A percentile compares a stretch with the other conserved stretches of the same genome.
Conservation (phyloP, 2,888 invertebrate species). For the Bruchidius siliquastri region DNA sequence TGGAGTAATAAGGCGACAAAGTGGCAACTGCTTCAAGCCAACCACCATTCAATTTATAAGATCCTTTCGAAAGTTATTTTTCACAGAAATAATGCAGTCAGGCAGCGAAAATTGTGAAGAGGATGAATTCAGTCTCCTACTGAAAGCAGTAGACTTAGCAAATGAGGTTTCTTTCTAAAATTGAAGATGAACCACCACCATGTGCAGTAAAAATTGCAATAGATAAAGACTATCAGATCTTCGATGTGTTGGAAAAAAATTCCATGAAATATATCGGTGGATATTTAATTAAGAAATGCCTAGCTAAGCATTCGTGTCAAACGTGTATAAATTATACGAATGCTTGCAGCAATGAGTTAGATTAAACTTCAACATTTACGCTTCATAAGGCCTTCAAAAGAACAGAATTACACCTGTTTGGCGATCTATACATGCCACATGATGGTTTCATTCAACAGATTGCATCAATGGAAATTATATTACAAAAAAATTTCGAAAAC, state of each 20-base stretch:
- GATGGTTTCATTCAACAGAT: conserved; percentile 1
- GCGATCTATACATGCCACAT: conserved; percentile 2
- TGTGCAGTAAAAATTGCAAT: not conserved
- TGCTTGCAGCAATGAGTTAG: conserved; percentile 1
- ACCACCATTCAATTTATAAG: conserved; percentile 24
- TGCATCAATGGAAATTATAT: conserved; percentile 3
- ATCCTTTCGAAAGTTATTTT: conserved; percentile 22
- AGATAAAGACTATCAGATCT: no score
- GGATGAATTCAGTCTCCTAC: no score
- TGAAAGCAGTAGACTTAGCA: no score
- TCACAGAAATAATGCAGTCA: conserved; percentile 11
- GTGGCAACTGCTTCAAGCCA: conserved; percentile 23
- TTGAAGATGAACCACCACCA: not conserved
- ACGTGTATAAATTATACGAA: conserved; percentile 2
- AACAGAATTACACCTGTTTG: conserved; percentile 1
- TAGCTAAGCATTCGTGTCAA: conserved; percentile 5
- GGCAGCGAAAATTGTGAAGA: not conserved
- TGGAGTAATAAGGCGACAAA: conserved; percentile 21
- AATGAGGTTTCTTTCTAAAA: not conserved
- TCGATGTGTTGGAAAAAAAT: no score
- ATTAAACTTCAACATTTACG: conserved; percentile 1
- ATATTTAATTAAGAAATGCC: conserved; percentile 13
- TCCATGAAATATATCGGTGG: not conserved
- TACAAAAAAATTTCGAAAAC: not conserved
- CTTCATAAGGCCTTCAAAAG: conserved; percentile 3